Evolutionary conservation across 92 coral and sea anemone species (phyloP), one percentile per base, ranked within the genome.

Genomic region (Plumapathes pennacea): DNA sequence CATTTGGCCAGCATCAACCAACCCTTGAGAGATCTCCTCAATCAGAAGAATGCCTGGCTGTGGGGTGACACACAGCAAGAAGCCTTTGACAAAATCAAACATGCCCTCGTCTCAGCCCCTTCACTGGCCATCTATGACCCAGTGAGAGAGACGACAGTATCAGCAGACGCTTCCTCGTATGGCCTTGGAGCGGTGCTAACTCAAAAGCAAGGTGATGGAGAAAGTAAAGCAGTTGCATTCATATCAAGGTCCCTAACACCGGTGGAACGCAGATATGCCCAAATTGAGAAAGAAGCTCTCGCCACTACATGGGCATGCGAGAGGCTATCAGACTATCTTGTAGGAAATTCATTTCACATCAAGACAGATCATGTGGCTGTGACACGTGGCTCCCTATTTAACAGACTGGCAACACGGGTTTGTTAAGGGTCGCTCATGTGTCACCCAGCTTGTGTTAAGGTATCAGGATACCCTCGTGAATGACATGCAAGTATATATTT

Each of bases 301-400:
- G 89, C 84, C 2, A 37, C 56, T 11, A 62, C 83, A 1, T 76
- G 76, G 72, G 72, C 81, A 1, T 41, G 65, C 25, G 71, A 55
- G 27, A 56, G 46, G 32, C 68, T 81, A 44, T 72, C 65, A 9
- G 75, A 74, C 56, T 81, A 61, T 40, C 33, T 74, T 43, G 54
- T 53, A 5, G 88, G 83, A 13, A 74, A 60, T 43, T 71, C 60
- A 25, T 20, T 64, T 32, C 25, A 26, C 3, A 67, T 67, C 12
- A 72, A 81, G 30, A 81, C 82, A 20, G 86, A 80, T 49, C 86
- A 71, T 26, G 51, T 49, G 64, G 71, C 80, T 8, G 34, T 72
- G 1, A 48, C 76, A 40, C 14, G 50, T 69, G 21, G 19, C 67
- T 6, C 60, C 58, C 4, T 45, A 13, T 15, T 49, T 56, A 0